Base-by-base conservation (phyloP, 1,140 invertebrate genomes). In the Cydia pomonella region DNA sequence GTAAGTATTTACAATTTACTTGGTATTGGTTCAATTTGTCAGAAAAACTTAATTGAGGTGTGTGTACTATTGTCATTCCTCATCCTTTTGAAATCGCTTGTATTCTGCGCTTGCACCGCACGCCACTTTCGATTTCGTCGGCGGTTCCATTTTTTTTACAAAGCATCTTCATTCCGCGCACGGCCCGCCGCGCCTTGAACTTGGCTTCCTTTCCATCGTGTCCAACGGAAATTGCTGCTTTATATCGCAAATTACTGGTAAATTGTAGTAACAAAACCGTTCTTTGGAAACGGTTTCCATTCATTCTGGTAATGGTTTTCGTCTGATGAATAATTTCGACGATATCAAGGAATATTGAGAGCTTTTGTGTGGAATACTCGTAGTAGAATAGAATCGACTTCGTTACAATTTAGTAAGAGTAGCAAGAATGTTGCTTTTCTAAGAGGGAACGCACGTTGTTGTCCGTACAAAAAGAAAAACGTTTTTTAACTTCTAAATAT, bases 101-200 rank as follows among this genome's bases (percentile, higher is more conserved):
- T 23, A 21, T 9, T 16, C 3, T 69, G 2, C 16, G 12, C 12
- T 84, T 80, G 74, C 10, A 76, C 82, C 81, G 81, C 74, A 72
- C 71, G 76, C 23, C 73, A 82, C 86, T 87, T 82, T 87, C 82
- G 75, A 73, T 87, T 85, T 87, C 84, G 76, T 84, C 82, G 75
- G 76, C 74, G 16, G 79, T 75, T 79, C 79, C 77, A 81, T 71
- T 83, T 79, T 82, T 83, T 81, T 66, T 41, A 69, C 44, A 16
- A 73, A 64, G 75, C 27, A 79, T 82, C 82, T 84, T 80, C 77
- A 84, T 88, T 83, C 80, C 73, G 74, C 72, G 77, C 79, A 74
- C 72, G 38, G 78, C 77, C 69, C 18, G 21, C 53, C 53, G 53
- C 53, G 84, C 86, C 85, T 88, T 88, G 86, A 87, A 84, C 85